Base-by-base conservation (phyloP, 1,140 invertebrate species). In the Adelges cooleyi region DNA sequence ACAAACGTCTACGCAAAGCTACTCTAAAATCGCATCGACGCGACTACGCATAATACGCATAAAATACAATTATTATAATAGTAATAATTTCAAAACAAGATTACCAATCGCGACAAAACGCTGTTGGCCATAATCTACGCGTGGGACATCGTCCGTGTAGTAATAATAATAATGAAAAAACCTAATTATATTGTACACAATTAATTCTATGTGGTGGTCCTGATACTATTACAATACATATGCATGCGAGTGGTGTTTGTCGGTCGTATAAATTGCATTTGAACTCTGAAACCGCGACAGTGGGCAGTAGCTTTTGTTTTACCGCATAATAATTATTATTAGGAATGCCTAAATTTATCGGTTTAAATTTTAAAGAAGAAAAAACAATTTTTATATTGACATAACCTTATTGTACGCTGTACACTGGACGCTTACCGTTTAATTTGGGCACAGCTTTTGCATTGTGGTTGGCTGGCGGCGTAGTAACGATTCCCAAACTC, bases 401-500 rank as follows among this genome's bases (percentile, higher is more conserved):
- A n/a, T n/a, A n/a, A n/a, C n/a, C n/a, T n/a, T n/a, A n/a, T n/a
- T n/a, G n/a, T n/a, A n/a, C n/a, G n/a, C 29, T 33, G 29, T 6
- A 33, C 29, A 6, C 11, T 33, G 29, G 29, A 53, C 40, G 65
- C 67, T 68, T 54, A 68, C 67, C 67, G 22, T 52, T 65, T 9
- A 38, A 65, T 49, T 62, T 62, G 2, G 65, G 50, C 36, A 29
- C 62, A 40, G 13, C 22, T 22, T 38, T 48, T 6, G 13, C 40
- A 22, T 44, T 54, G 1, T 23, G 20, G 18, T 38, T 59, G n/a
- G 44, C 62, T 1, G 54, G 67, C n/a, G 66, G 29, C 5, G 67
- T 25, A 5, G 66, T 54, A 66, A 83, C 84, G 27, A 86, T 80
- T 8, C 86, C 86, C 68, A 89, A 74, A 71, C 86, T 90, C 71